Evolutionary conservation across 2,113 vertebrate species (phyloP).

Genomic region (Collichthys lucidus): DNA sequence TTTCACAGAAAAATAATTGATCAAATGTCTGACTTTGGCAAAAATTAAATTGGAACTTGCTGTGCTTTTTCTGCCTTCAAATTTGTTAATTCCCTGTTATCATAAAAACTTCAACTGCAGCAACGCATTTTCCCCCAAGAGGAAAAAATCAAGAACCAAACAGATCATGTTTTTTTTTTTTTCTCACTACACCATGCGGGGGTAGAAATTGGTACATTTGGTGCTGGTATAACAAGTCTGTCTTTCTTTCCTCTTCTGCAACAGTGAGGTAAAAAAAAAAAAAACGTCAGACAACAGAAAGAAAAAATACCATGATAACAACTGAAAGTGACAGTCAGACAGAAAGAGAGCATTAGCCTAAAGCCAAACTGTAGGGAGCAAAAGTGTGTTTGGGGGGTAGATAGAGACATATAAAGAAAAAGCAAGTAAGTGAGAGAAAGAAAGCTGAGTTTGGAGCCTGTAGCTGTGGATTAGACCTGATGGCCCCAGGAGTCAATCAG

Average conservation of each 20-base stretch:
- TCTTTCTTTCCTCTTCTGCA: constrained; percentile 30
- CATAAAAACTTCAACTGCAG: constrained; percentile 16
- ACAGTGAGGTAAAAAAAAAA: neutral
- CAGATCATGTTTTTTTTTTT: constrained; percentile 61
- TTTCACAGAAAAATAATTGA: constrained; percentile 41
- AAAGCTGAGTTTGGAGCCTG: constrained; percentile 53
- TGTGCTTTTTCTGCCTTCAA: constrained; percentile 12
- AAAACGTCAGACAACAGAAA: constrained; percentile 29
- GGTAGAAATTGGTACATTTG: constrained; percentile 44
- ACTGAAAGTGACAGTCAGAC: constrained; percentile 54
- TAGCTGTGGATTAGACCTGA: constrained; percentile 71
- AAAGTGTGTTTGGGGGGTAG: constrained; percentile 36
- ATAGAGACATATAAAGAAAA: constrained; percentile 48
- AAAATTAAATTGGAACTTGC: constrained; percentile 27
- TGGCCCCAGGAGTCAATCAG: constrained; percentile 67
- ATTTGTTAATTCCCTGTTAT: too few species aligned
- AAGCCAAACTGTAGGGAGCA: constrained; percentile 53
- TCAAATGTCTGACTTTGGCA: constrained; percentile 22
- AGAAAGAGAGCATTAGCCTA: constrained; percentile 61
- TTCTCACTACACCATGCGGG: constrained; percentile 29
- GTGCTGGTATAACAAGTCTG: constrained; percentile 49
- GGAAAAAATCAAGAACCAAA: constrained; percentile 32
- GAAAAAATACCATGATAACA: constrained; percentile 49
- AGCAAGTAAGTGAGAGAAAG: neutral
- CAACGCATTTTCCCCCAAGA: constrained; percentile 36